Base-by-base conservation (phyloP, 2,797 vertebrate genomes). In the Strix occidentalis region DNA sequence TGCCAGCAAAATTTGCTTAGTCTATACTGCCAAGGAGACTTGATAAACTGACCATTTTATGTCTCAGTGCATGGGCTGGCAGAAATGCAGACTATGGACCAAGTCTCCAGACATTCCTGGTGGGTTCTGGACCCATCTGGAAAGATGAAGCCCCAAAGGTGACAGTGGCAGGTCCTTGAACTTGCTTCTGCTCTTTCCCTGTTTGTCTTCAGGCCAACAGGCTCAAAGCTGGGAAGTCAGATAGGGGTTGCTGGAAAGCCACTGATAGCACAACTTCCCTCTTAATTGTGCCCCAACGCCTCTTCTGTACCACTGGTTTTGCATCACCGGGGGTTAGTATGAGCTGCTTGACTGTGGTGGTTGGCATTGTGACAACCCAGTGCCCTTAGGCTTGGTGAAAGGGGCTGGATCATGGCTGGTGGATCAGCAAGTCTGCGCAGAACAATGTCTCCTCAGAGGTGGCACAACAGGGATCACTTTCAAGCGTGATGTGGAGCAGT, bases 231-330 rank as follows among this genome's bases (percentile, higher is more conserved):
- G 12, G 15, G 51, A 65, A n/a, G 28, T 45, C 21, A 86, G 12
- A 6, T 26, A 12, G 3, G 16, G 4, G 9, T 37, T 86, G 16
- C 14, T 69, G 51, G 48, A 71, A 58, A 66, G 58, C 20, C 1
- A 4, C 16, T 7, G 11, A 18, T 11, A 51, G 48, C 21, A 72
- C 8, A 35, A 19, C 7, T 50, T 63, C 18, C 6, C 16, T 68
- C 31, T 76, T 75, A 37, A 29, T 11, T 78, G 43, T 53, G 0
- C 5, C 14, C 12, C 24, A 60, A 1, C 0, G 1, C 24, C 6
- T 84, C 39, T 68, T 65, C 37, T 53, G 33, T 56, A 56, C 28
- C n/a, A 25, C 1, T 63, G 26, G 20, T 5, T 76, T 81, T 56
- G 20, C 2, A 5, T 72, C 23, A 19, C 13, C 4, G 3, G 6